Conservation (phyloP, 2,797 vertebrate genomes). For the Phalanger gymnotis region DNA sequence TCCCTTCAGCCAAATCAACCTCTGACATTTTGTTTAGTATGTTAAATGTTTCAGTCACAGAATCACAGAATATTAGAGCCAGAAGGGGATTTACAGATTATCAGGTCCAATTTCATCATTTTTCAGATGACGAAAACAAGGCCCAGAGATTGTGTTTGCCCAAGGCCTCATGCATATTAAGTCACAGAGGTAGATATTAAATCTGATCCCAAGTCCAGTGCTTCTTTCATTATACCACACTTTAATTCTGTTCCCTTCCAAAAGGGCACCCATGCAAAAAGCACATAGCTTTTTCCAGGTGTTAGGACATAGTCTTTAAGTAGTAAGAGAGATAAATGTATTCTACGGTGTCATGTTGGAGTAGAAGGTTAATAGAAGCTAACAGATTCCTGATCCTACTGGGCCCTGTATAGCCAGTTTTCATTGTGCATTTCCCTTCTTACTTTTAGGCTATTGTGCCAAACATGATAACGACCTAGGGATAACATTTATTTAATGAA, state of each 20-base stretch:
- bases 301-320: not conserved
- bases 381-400: not conserved
- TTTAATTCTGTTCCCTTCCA: not conserved
- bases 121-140: not conserved
- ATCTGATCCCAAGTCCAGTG: not conserved
- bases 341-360: not conserved
- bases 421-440: not conserved
- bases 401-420: no score
- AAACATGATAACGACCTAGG: not conserved
- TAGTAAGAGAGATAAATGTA: not conserved
- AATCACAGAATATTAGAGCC: not conserved
- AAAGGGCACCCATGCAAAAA: not conserved
- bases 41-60: not conserved
- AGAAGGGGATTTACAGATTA: not conserved
- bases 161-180: not conserved
- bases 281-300: not conserved
- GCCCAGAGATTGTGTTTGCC: not conserved
- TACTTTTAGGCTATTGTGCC: not conserved
- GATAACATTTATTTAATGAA: not conserved
- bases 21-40: not conserved
- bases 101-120: not conserved
- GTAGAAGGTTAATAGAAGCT: not conserved
- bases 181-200: not conserved
- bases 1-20: not conserved
- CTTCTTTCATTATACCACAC: not conserved